Conservation (phyloP, 1,140 invertebrate genomes). For the Scaptodrosophila lebanonensis region DNA sequence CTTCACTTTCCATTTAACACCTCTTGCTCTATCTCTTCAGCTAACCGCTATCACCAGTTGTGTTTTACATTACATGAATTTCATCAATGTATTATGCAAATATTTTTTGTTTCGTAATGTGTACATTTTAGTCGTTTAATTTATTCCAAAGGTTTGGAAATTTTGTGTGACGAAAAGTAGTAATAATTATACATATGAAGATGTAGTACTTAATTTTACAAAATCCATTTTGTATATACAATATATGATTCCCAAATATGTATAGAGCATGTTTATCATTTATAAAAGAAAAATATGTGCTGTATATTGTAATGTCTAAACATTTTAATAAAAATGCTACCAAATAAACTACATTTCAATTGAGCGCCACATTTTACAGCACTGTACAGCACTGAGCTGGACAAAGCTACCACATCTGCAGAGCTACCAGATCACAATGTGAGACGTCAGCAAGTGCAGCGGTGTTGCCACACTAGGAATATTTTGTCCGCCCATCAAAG, state of each 20-base stretch:
- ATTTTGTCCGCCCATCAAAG: background rate
- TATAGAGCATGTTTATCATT: too few species aligned
- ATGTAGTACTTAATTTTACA: slow-evolving; percentile 65
- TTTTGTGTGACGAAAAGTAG: slow-evolving; percentile 48
- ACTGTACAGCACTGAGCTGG: slow-evolving; percentile 8
- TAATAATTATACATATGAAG: slow-evolving; percentile 29
- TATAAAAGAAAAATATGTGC: too few species aligned
- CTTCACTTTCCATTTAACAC: background rate
- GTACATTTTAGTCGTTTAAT: slow-evolving; percentile 70
- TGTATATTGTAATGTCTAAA: slow-evolving; percentile 56
- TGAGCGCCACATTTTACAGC: too few species aligned
- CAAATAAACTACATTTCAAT: slow-evolving; percentile 40
- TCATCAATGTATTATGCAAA: slow-evolving; percentile 24
- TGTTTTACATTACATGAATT: background rate
- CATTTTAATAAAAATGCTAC: slow-evolving; percentile 69
- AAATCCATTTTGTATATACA: slow-evolving; percentile 66
- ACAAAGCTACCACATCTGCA: background rate
- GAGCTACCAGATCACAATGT: too few species aligned
- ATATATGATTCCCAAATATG: too few species aligned
- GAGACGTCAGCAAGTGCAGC: slow-evolving; percentile 24
- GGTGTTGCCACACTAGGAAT: slow-evolving; percentile 7
- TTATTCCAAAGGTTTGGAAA: slow-evolving; percentile 69
- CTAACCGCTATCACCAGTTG: background rate
- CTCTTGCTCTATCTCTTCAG: background rate
- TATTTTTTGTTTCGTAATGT: slow-evolving; percentile 60